Evolutionary conservation across 2,888 invertebrate species (phyloP).

Genomic region (Mesoligia furuncula): DNA sequence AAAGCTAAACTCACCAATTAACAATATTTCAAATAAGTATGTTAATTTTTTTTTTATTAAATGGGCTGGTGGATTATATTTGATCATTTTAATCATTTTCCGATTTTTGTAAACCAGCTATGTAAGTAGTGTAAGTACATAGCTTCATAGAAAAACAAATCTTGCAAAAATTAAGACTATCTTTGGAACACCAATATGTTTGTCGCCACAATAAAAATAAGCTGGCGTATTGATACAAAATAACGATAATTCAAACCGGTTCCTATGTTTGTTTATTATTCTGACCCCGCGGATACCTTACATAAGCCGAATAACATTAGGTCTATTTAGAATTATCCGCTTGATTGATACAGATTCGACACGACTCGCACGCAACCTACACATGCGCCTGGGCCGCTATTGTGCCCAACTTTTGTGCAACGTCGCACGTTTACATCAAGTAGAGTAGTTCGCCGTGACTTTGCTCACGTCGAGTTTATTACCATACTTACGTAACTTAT

Average conservation of each 20-base stretch:
- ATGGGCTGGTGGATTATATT: too few species aligned
- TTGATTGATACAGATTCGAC: conserved; percentile 12
- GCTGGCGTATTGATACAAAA: not conserved
- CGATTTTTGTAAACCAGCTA: not conserved
- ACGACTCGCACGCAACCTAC: conserved; percentile 23
- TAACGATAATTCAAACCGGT: conserved; percentile 7
- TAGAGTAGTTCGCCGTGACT: conserved; percentile 59
- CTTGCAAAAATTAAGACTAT: not conserved
- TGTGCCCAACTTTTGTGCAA: conserved; percentile 43
- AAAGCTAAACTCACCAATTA: not conserved
- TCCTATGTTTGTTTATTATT: not conserved
- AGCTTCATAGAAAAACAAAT: not conserved
- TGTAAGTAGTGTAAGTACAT: too few species aligned
- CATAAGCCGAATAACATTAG: conserved; percentile 10
- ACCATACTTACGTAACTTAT: conserved; percentile 44
- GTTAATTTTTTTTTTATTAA: too few species aligned
- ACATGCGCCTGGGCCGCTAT: conserved; percentile 19
- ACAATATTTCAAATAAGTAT: not conserved
- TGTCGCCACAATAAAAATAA: not conserved
- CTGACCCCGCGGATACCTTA: conserved; percentile 17
- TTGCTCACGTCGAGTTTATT: conserved; percentile 49
- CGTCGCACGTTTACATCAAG: conserved; percentile 18
- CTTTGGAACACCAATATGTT: not conserved
- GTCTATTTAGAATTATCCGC: conserved; percentile 5
- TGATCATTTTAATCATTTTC: not conserved